These are phyloP conservation scores for Drosophila atripex DNA, from an alignment of 2,888 invertebrate genomes.

Conservation along the genomic window DNA sequence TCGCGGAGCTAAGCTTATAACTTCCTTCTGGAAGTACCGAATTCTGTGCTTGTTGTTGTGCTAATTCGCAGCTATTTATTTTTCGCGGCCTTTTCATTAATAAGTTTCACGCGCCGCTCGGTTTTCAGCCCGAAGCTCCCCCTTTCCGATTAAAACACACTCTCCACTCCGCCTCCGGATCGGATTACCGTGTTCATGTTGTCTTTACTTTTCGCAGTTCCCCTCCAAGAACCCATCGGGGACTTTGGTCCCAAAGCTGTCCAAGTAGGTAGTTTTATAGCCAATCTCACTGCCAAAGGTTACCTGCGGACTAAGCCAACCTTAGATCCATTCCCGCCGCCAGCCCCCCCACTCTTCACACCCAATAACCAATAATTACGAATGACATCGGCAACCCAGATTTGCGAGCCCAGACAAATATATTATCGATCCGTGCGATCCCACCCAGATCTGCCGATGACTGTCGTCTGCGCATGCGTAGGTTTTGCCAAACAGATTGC, in stretches of 20 bases:
- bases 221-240: constrained; percentile 9
- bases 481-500: constrained; percentile 29
- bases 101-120: constrained; percentile 80
- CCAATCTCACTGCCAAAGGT: neutral
- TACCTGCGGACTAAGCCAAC: too few species aligned
- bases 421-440: constrained; percentile 25
- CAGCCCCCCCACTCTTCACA: neutral
- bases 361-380: constrained; percentile 11
- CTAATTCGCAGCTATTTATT: constrained; percentile 66
- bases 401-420: constrained; percentile 37
- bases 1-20: constrained; percentile 2
- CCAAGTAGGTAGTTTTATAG: constrained; percentile 39
- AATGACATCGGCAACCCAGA: constrained; percentile 46
- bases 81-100: constrained; percentile 76
- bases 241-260: constrained; percentile 41
- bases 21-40: constrained; percentile 25
- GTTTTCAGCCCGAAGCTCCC: constrained; percentile 63
- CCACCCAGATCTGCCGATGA: constrained; percentile 18
- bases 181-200: constrained; percentile 76
- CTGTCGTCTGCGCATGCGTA: constrained; percentile 44
- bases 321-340: constrained; percentile 5
- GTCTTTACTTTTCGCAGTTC: constrained; percentile 51
- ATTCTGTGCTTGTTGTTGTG: constrained; percentile 50
- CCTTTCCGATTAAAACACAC: constrained; percentile 1
- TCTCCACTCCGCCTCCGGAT: constrained; percentile 46